These are phyloP conservation scores for Onychorhynchus coronatus DNA, from an alignment of 2,113 vertebrate genomes.

Conservation along the genomic window DNA sequence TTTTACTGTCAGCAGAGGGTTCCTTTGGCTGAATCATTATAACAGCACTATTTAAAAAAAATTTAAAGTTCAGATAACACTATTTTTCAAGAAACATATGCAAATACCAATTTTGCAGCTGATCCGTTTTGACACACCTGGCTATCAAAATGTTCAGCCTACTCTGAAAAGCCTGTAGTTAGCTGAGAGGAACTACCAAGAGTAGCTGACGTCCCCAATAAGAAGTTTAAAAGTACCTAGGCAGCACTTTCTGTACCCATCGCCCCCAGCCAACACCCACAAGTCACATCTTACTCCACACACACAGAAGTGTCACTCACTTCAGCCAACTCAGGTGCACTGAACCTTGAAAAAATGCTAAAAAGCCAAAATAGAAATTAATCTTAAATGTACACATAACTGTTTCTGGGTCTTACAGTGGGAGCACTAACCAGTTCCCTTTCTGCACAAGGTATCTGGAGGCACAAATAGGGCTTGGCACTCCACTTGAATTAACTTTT, in stretches of 20 bases:
- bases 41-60: background rate
- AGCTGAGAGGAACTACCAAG: background rate
- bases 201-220: background rate
- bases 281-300: background rate
- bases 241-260: background rate
- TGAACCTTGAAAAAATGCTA: background rate
- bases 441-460: background rate
- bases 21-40: background rate
- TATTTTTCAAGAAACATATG: background rate
- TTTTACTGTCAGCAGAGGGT: slow-evolving; percentile 4
- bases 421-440: background rate
- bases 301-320: background rate
- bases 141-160: background rate
- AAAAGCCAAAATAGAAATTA: background rate
- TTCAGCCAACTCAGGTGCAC: background rate
- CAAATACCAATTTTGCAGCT: background rate
- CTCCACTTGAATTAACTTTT: slow-evolving; percentile 6
- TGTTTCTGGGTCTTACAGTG: background rate
- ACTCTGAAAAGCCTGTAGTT: background rate
- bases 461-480: background rate
- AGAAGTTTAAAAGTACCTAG: background rate
- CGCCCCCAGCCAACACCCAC: background rate
- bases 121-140: background rate
- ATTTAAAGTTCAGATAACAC: background rate
- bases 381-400: background rate